Base-by-base conservation (phyloP, 2,888 invertebrate genomes). In the Thecophora atra region DNA sequence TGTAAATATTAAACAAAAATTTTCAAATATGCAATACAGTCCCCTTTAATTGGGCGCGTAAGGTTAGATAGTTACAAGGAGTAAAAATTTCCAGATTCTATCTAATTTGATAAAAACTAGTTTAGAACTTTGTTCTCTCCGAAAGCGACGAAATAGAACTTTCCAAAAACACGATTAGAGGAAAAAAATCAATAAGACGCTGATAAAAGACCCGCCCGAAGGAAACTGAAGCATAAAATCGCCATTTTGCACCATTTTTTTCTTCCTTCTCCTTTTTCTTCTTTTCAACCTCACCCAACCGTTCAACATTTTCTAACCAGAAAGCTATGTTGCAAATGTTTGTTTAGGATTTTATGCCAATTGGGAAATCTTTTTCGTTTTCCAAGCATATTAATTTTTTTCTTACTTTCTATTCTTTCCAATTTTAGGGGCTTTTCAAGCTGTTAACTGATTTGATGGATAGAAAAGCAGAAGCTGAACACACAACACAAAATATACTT, bases 261-360 rank as follows among this genome's bases (percentile, higher is more conserved):
- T 62, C 74, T 60, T 54, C 65, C 75, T 80, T 81, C 79, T 60
- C 28, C 26, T 24, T n/a, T 30, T n/a, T 60, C 28, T 60, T 28
- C 28, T 56, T 24, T 56, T 60, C 26, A 2, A 1, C 17, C 13
- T 13, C 11, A 26, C 30, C 19, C 42, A 21, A 11, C 42, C 0
- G 42, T 21, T 63, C 19, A 15, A 5, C 15, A 11, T 30, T 26
- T 30, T 21, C 2, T 26, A 24, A 7, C 54, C 24, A 21, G 3
- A 54, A 8, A 54, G 19, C 52, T 54, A n/a, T n/a, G 70, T 21
- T 70, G 24, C 30, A 21, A n/a, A 52, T 15, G 28, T 70, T 58
- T 24, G 42, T 72, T 3, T 4, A n/a, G 58, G 58, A 70, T 72
- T 72, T 65, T 69, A 56, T 42, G 72, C 65, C 72, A 70, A 70